These are phyloP conservation scores for Rhabdophis nuchalis DNA, from an alignment of 2,797 vertebrate genomes.

Conservation along the genomic window DNA sequence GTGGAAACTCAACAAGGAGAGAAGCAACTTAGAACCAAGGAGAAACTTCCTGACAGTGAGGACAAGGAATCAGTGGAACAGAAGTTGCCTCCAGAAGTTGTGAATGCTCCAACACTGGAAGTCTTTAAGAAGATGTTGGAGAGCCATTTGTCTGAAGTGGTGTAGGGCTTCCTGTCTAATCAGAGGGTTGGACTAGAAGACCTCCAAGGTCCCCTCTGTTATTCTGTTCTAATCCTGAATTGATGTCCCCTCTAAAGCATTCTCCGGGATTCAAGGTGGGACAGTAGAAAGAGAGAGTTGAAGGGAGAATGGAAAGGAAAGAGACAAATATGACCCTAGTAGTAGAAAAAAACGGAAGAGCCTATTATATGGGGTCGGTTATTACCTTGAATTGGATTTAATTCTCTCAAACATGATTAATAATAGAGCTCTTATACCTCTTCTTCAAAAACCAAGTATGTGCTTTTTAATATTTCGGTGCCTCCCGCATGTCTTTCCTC, in stretches of 20 bases:
- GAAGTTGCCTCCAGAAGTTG: no score
- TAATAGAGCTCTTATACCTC: background rate
- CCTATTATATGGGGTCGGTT: background rate
- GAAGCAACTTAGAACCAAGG: no score
- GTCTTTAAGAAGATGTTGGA: no score
- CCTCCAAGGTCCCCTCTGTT: no score
- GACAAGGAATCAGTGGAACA: no score
- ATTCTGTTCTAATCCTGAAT: background rate
- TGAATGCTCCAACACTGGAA: no score
- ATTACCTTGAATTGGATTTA: background rate
- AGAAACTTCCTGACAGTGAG: no score
- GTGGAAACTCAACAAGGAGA: no score
- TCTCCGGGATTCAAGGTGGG: background rate
- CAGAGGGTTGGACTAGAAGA: no score
- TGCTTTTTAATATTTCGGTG: background rate
- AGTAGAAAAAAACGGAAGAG: background rate
- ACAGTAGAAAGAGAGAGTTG: background rate
- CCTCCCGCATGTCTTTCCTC: background rate
- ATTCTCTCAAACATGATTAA: background rate
- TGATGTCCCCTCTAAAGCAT: no score
- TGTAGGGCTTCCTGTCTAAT: no score
- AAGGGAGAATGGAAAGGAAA: background rate
- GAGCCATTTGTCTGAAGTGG: no score
- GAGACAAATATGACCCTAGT: background rate
- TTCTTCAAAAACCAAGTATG: background rate